Base-by-base conservation (phyloP, 2,888 invertebrate species). In the Stegophylla sp. region DNA sequence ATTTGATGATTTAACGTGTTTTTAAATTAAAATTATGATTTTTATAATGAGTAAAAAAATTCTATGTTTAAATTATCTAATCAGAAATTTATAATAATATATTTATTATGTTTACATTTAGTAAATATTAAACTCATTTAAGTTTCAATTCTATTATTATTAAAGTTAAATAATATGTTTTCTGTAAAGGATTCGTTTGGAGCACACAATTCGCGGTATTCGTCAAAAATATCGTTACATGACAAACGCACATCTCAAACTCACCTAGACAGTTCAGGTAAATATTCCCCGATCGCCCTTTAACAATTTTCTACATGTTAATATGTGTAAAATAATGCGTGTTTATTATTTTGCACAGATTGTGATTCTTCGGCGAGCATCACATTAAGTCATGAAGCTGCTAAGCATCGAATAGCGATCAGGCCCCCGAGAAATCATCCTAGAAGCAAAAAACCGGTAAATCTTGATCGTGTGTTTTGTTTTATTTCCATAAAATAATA, bases 351-450 rank as follows among this genome's bases (percentile, higher is more conserved):
- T 26, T 17, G 17, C 66, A 17, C 41, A 76, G 87, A 87, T 82
- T 84, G 87, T 82, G 87, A 87, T 83, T 83, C 87, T 81, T 86
- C 85, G 75, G 89, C 85, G 88, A 89, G 88, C 83, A 88, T 90
- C 85, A 88, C 82, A 53, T 69, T 94, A 84, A 93, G 92, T 85
- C 93, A 94, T 87, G 91, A 92, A 82, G 94, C 93, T 67, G 94
- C 94, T 82, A 90, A 90, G 84, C 94, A 94, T 88, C 92, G 92
- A 87, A 93, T 93, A 89, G 91, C 93, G 71, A 91, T 94, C 82
- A 89, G 92, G 67, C 93, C 93, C 34, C 90, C 91, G 83, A 89
- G 92, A 84, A 93, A 92, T 82, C 92, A 93, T 86, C 92, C 92
- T 7, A 86, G 92, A 72, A 89, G 91, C 85, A 90, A 91, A 86